Percentiles rank a stretch among this genome's conserved stretches.
Conservation (phyloP, 1,140 invertebrate species). For the Bilobella aurantiaca region DNA sequence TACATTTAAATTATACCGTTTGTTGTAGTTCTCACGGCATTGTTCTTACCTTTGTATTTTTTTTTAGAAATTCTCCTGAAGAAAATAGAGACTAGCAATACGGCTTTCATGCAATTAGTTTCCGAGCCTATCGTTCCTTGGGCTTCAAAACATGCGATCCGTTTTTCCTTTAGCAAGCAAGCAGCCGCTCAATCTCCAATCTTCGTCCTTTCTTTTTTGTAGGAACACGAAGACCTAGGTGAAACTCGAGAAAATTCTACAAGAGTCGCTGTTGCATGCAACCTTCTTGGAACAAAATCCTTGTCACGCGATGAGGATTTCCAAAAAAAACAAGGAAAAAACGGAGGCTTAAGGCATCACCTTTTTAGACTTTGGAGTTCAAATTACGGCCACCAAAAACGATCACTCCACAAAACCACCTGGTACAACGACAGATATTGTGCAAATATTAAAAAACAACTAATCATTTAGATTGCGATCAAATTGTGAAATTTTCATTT, state of each 20-base stretch:
- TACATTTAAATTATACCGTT: constrained; percentile 34
- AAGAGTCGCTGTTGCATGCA: not conserved
- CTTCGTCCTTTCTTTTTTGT: not conserved
- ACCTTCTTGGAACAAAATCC: not conserved
- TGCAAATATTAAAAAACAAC: not conserved
- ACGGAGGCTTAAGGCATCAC: no score
- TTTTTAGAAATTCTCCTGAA: not conserved
- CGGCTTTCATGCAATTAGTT: constrained; percentile 12
- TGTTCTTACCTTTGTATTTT: not conserved
- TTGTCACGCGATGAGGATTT: not conserved
- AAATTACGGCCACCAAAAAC: no score
- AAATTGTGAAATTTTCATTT: not conserved
- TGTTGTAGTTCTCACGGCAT: constrained; percentile 21
- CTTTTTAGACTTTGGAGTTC: no score
- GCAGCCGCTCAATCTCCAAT: not conserved
- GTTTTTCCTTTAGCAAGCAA: no score
- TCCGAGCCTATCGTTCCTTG: not conserved
- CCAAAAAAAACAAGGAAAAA: no score
- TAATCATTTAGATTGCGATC: not conserved
- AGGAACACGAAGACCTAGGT: not conserved
- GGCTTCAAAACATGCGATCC: constrained; percentile 5
- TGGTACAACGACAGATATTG: no score
- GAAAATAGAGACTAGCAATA: not conserved
- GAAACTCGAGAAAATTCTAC: constrained; percentile 6
- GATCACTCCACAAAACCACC: not conserved